A percentile compares a stretch with the other conserved stretches of the same genome.
Conservation (phyloP, 2,888 invertebrate genomes). For the Bhutanitis thaidina region DNA sequence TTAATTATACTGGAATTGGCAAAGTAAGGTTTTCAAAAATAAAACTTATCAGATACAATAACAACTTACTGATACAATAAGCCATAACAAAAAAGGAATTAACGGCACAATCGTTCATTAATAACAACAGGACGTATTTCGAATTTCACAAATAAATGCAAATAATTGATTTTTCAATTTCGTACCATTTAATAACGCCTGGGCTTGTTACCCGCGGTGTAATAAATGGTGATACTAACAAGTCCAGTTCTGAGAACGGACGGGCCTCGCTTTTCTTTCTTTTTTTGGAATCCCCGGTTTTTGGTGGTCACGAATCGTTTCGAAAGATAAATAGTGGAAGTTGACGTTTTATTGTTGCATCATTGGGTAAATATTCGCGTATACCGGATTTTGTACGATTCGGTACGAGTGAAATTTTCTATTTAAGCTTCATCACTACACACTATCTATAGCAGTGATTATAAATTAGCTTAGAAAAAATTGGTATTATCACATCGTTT, state of each 20-base stretch:
- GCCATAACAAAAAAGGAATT: too few relatives aligned
- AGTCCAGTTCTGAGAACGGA: conserved; percentile 64
- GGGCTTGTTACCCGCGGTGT: conserved; percentile 54
- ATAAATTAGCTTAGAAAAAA: conserved; percentile 28
- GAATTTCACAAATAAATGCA: conserved; percentile 27
- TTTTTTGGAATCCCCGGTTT: conserved; percentile 42
- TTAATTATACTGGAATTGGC: too few relatives aligned
- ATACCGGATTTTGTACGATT: conserved; percentile 15
- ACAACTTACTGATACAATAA: too few relatives aligned
- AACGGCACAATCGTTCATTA: neutral
- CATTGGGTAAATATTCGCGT: conserved; percentile 34
- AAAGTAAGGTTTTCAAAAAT: too few relatives aligned
- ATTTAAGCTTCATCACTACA: neutral
- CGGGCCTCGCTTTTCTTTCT: conserved; percentile 41
- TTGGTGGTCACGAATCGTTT: conserved; percentile 62
- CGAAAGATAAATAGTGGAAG: conserved; percentile 62
- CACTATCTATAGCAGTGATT: neutral
- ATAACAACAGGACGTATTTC: neutral
- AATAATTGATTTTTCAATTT: conserved; percentile 50
- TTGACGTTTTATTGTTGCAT: conserved; percentile 46
- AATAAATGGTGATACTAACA: conserved; percentile 72
- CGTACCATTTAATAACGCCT: conserved; percentile 35
- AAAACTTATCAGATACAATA: too few relatives aligned
- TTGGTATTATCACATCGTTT: conserved; percentile 67
- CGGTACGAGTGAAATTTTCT: neutral